A percentile compares a stretch with the other conserved stretches of the same genome.
These are phyloP conservation scores for Tiliacea aurago DNA, from an alignment of 2,888 invertebrate genomes.

Conservation along the genomic window DNA sequence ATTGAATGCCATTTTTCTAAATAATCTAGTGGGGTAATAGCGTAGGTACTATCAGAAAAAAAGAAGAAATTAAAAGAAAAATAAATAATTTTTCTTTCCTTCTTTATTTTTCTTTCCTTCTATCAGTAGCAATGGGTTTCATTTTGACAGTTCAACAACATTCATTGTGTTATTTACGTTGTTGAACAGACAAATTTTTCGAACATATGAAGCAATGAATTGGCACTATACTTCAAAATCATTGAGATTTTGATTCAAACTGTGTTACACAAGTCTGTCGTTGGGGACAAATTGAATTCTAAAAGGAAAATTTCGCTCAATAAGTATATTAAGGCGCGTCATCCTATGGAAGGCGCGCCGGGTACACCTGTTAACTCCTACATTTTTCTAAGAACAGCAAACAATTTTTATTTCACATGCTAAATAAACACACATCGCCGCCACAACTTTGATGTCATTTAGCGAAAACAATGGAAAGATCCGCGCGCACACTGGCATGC, in stretches of 20 bases:
- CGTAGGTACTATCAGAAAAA: too few species aligned
- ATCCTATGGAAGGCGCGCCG: conserved; percentile 48
- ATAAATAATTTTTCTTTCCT: too few species aligned
- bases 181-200: too few species aligned
- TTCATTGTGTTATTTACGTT: too few species aligned
- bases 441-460: conserved; percentile 90
- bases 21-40: conserved; percentile 4
- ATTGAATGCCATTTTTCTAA: conserved; percentile 33
- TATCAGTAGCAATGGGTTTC: too few species aligned
- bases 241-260: too few species aligned
- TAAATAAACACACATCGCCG: conserved; percentile 85
- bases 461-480: conserved; percentile 90
- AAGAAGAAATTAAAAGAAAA: too few species aligned
- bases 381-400: conserved; percentile 81
- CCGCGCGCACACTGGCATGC: conserved; percentile 81
- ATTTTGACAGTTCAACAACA: too few species aligned
- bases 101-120: too few species aligned
- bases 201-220: too few species aligned
- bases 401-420: conserved; percentile 86
- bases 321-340: conserved; percentile 50
- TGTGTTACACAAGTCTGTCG: background rate
- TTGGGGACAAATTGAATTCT: conserved; percentile 28
- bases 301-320: conserved; percentile 48
- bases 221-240: too few species aligned
- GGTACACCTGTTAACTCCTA: conserved; percentile 74